Conservation (phyloP, 2,113 vertebrate genomes). For the Percopsis transmontana region DNA sequence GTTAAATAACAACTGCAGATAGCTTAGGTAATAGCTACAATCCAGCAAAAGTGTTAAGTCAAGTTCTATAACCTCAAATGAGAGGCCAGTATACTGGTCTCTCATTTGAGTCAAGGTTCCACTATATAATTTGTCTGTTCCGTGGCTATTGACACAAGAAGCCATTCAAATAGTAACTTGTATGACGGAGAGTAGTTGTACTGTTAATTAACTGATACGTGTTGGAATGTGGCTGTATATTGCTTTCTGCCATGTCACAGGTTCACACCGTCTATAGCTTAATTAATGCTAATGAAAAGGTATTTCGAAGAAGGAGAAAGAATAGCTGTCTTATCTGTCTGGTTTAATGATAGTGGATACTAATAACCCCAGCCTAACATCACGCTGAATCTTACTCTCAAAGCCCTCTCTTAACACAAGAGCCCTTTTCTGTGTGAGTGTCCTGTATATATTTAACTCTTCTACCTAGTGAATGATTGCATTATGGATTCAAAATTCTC, state of each 20-base stretch:
- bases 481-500: not conserved
- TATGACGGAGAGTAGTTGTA: not conserved
- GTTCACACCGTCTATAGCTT: not conserved
- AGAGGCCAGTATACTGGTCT: no score
- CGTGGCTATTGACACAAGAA: not conserved
- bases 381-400: conserved; percentile 10
- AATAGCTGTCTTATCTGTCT: not conserved
- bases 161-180: not conserved
- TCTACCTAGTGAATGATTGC: no score
- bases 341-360: conserved; percentile 46
- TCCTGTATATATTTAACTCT: conserved; percentile 22
- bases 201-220: conserved; percentile 10
- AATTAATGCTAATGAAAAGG: conserved; percentile 43
- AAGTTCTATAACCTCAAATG: no score
- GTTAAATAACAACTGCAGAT: not conserved
- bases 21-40: no score
- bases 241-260: conserved; percentile 1
- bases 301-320: conserved; percentile 21
- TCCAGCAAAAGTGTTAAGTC: not conserved
- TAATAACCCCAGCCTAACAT: conserved; percentile 24
- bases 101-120: not conserved
- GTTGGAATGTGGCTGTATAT: not conserved
- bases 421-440: conserved; percentile 16
- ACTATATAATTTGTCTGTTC: not conserved
- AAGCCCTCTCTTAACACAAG: conserved; percentile 27